Percentiles rank a stretch among this genome's conserved stretches.
These are phyloP conservation scores for Eciton burchellii DNA, from an alignment of 1,140 invertebrate genomes.

Conservation along the genomic window DNA sequence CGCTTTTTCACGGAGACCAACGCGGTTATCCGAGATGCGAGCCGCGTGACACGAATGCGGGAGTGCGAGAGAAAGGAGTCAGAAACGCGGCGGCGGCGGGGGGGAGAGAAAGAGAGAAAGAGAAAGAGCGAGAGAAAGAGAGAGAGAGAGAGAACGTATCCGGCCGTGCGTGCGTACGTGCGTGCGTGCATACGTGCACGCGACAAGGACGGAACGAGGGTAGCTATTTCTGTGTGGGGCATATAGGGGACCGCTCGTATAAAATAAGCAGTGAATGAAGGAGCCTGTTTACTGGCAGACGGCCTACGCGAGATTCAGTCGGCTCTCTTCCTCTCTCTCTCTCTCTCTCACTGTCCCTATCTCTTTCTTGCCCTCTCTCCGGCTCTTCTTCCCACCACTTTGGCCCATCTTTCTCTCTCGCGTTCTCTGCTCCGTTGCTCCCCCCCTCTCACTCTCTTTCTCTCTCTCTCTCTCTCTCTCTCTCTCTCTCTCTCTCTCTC, in stretches of 20 bases:
- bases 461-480: conserved; percentile 34
- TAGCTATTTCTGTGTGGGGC: conserved; percentile 81
- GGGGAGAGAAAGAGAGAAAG: conserved; percentile 29
- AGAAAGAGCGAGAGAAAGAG: conserved; percentile 22
- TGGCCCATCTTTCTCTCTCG: conserved; percentile 3
- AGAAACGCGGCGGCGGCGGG: conserved; percentile 37
- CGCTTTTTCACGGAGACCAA: conserved; percentile 67
- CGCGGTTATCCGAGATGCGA: conserved; percentile 71
- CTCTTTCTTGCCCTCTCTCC: background rate
- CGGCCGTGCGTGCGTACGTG: conserved; percentile 32
- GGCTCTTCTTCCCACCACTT: too few species aligned
- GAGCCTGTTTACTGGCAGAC: conserved; percentile 83
- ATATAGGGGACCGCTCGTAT: conserved; percentile 77
- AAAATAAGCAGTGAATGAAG: conserved; percentile 84
- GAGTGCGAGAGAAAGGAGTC: conserved; percentile 76
- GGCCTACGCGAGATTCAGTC: conserved; percentile 81
- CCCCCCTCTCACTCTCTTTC: conserved; percentile 52
- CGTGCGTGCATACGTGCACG: conserved; percentile 55
- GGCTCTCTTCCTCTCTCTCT: conserved; percentile 64
- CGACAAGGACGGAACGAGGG: conserved; percentile 72
- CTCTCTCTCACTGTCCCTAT: conserved; percentile 30
- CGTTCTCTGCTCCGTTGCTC: conserved; percentile 41
- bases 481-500: conserved; percentile 55
- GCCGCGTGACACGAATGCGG: conserved; percentile 79
- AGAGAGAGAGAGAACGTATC: conserved; percentile 35